These are phyloP conservation scores for Lasius platythorax DNA, from an alignment of 2,888 invertebrate genomes.

Conservation along the genomic window DNA sequence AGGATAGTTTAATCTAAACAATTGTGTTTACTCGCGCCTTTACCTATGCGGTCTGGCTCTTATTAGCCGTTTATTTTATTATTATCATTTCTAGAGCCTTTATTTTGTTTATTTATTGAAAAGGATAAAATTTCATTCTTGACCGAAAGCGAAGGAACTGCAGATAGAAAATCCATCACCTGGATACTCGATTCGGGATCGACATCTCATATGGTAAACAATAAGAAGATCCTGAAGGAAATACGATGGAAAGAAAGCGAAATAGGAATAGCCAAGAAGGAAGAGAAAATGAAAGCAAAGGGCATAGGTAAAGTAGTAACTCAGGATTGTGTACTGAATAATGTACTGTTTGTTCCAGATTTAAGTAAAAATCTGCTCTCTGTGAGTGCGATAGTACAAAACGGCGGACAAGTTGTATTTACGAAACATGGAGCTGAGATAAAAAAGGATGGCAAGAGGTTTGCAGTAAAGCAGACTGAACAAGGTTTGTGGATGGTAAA, in stretches of 20 bases:
- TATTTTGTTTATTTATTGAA: too few relatives aligned
- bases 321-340: slow-evolving; percentile 15
- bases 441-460: neutral
- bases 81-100: too few relatives aligned
- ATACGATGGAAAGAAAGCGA: neutral
- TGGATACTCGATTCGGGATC: slow-evolving; percentile 4
- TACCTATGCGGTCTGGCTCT: too few relatives aligned
- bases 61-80: too few relatives aligned
- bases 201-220: slow-evolving; percentile 36
- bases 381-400: slow-evolving; percentile 27
- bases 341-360: slow-evolving; percentile 32
- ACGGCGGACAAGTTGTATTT: slow-evolving; percentile 20
- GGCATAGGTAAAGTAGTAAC: neutral
- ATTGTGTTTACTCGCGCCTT: too few relatives aligned
- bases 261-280: neutral
- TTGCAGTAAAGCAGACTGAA: slow-evolving; percentile 16
- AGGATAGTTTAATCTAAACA: too few relatives aligned
- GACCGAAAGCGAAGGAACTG: neutral
- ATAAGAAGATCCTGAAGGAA: neutral
- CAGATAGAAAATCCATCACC: too few relatives aligned
- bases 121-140: neutral
- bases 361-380: slow-evolving; percentile 32
- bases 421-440: slow-evolving; percentile 28
- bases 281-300: slow-evolving; percentile 8
- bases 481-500: neutral